These are phyloP conservation scores for Hermodice carunculata DNA, from an alignment of 2,888 invertebrate genomes.

Conservation along the genomic window DNA sequence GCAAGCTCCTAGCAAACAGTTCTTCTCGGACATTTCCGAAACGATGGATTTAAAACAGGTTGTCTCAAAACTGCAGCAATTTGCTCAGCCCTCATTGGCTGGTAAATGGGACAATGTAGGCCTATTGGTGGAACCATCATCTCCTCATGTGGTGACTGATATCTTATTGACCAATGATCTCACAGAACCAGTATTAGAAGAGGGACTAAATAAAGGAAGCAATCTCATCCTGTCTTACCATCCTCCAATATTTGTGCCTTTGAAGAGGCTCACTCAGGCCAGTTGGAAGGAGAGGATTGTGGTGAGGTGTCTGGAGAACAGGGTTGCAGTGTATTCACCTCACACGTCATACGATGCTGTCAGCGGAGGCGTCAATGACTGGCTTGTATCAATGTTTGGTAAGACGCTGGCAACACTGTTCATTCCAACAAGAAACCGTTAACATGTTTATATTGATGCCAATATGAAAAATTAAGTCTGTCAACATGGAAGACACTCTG, in stretches of 20 bases:
- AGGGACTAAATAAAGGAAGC: conserved; percentile 77
- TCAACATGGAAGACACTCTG: neutral
- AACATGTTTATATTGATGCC: neutral
- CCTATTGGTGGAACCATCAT: conserved; percentile 84
- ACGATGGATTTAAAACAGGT: conserved; percentile 37
- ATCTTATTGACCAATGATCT: conserved; percentile 92
- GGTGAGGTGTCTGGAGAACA: conserved; percentile 83
- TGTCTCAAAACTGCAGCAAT: conserved; percentile 46
- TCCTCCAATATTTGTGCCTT: conserved; percentile 91
- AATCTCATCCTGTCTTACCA: conserved; percentile 93
- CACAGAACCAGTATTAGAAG: conserved; percentile 87
- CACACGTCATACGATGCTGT: conserved; percentile 92
- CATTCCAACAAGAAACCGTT: neutral
- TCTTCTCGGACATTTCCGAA: neutral
- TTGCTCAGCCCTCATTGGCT: conserved; percentile 71
- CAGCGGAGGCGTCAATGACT: conserved; percentile 90
- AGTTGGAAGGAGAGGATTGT: conserved; percentile 85
- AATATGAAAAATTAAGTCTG: neutral
- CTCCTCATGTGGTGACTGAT: conserved; percentile 70
- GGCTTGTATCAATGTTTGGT: conserved; percentile 84
- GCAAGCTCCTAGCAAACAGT: no score
- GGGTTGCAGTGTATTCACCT: conserved; percentile 92
- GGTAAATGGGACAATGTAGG: conserved; percentile 97
- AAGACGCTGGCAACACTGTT: conserved; percentile 30
- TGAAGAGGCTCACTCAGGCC: conserved; percentile 80